Evolutionary conservation across 2,888 invertebrate genomes (phyloP).

Genomic region (Octonoba sinensis): DNA sequence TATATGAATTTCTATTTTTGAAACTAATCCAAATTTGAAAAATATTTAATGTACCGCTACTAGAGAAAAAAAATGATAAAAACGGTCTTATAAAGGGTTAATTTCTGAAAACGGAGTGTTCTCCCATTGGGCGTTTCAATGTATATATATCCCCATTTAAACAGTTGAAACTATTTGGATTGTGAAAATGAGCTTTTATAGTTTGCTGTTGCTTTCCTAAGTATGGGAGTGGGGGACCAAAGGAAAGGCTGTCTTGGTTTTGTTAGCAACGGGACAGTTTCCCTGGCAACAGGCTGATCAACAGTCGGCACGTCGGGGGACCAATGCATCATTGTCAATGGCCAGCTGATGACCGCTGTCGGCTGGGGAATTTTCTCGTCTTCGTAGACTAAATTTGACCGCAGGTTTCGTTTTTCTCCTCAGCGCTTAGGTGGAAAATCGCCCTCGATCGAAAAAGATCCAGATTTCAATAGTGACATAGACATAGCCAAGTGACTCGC

Average conservation of each 20-base stretch:
- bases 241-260: constrained; percentile 50
- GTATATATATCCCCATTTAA: no score
- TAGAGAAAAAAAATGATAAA: no score
- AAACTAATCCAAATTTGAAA: no score
- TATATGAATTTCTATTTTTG: no score
- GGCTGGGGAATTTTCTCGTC: constrained; percentile 53
- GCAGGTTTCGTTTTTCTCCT: constrained; percentile 45
- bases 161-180: no score
- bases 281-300: constrained; percentile 53
- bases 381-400: constrained; percentile 55
- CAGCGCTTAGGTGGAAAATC: no score
- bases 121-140: no score
- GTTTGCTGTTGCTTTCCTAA: no score
- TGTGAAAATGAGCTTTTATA: no score
- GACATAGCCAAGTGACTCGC: background rate
- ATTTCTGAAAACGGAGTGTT: no score
- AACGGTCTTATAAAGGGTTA: no score
- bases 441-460: background rate
- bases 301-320: constrained; percentile 57
- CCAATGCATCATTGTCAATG: constrained; percentile 62
- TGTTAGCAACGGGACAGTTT: constrained; percentile 19
- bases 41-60: no score
- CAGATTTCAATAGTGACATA: background rate
- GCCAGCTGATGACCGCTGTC: constrained; percentile 60
- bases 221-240: background rate